Percentiles rank a stretch among this genome's conserved stretches.
Evolutionary conservation across 2,888 invertebrate species (phyloP).

Genomic region (Polymixis flavicincta): DNA sequence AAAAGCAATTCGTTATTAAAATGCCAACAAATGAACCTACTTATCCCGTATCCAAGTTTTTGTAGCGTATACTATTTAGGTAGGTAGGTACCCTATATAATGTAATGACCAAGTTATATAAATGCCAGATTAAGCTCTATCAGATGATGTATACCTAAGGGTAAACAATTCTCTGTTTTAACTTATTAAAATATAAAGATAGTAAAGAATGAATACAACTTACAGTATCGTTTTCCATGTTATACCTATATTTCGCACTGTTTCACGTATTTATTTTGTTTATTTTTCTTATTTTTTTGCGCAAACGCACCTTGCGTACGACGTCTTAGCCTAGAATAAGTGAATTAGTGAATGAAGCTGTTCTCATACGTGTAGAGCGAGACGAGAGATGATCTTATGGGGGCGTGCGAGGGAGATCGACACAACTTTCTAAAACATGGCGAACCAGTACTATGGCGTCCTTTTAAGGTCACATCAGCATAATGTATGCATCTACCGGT

Average conservation of each 20-base stretch:
- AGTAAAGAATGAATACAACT: conserved; percentile 10
- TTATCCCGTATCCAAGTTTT: not conserved
- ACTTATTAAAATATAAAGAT: not conserved
- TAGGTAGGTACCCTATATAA: not conserved
- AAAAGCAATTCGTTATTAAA: too few relatives aligned
- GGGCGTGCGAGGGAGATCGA: conserved; percentile 71
- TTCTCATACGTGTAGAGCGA: conserved; percentile 68
- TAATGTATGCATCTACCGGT: conserved; percentile 44
- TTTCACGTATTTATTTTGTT: conserved; percentile 35
- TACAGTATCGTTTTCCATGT: conserved; percentile 56
- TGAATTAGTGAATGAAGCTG: conserved; percentile 71
- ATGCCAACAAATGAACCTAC: too few relatives aligned
- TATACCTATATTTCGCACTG: conserved; percentile 34
- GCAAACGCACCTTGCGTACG: conserved; percentile 61
- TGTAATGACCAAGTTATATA: conserved; percentile 10
- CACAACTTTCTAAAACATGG: conserved; percentile 85
- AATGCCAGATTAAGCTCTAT: not conserved
- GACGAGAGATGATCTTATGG: conserved; percentile 59
- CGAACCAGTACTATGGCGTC: conserved; percentile 71
- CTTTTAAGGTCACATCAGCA: conserved; percentile 88
- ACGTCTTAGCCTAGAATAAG: conserved; percentile 66
- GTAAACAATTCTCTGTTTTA: too few relatives aligned
- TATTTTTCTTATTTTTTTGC: conserved; percentile 57
- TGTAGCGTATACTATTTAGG: not conserved
- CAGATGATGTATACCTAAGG: not conserved